A percentile compares a stretch with the other conserved stretches of the same genome.
Conservation (phyloP, 2,888 invertebrate species). For the Beris morrisii region DNA sequence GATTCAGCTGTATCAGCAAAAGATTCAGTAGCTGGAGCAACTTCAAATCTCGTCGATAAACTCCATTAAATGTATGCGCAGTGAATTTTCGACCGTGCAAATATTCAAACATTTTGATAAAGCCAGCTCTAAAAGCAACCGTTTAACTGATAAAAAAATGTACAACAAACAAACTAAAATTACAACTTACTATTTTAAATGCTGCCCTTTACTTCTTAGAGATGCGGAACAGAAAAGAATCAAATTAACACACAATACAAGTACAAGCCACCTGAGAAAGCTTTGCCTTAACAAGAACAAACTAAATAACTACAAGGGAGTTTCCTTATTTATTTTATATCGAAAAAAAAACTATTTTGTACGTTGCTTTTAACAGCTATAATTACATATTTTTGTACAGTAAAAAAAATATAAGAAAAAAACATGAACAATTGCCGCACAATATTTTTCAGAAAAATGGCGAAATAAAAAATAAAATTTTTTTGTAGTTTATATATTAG, state of each 20-base stretch:
- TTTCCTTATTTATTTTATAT: conserved; percentile 28
- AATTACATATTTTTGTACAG: conserved; percentile 28
- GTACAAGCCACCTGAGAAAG: background rate
- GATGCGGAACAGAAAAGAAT: no score
- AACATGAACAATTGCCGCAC: no score
- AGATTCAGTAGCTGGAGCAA: conserved; percentile 48
- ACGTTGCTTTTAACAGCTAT: conserved; percentile 30
- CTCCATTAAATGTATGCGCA: conserved; percentile 42
- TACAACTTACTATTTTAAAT: no score
- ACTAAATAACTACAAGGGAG: conserved; percentile 6
- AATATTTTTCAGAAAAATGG: no score
- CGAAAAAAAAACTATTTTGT: conserved; percentile 23
- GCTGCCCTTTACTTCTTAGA: no score
- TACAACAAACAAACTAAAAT: no score
- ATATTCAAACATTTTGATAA: background rate
- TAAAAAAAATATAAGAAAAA: background rate
- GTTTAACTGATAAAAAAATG: background rate
- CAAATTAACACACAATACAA: no score
- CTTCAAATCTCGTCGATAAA: conserved; percentile 54
- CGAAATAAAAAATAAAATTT: no score
- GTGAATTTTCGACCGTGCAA: no score
- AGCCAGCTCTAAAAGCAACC: background rate
- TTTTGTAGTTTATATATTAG: no score
- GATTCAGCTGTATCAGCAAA: conserved; percentile 51
- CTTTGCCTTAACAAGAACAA: conserved; percentile 20